Conservation (phyloP, 2,888 invertebrate species). For the Ctena decussata region DNA sequence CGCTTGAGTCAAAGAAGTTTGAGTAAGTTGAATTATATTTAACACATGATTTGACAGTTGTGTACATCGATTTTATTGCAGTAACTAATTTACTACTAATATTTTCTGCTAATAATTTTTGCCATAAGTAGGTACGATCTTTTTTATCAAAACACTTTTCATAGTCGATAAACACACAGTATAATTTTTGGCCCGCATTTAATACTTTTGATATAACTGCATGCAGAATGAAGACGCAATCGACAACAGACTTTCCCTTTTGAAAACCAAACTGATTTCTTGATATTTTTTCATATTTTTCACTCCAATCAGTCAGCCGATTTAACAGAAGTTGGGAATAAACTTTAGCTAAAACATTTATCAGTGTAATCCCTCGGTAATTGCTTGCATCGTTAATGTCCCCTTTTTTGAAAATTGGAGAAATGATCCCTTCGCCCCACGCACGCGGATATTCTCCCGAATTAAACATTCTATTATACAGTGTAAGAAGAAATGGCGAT, state of each 20-base stretch:
- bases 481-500: conserved; percentile 13
- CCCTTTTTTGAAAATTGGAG: conserved; percentile 30
- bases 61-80: conserved; percentile 36
- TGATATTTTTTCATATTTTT: conserved; percentile 18
- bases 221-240: conserved; percentile 38
- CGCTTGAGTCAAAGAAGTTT: conserved; percentile 15
- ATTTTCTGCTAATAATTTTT: conserved; percentile 30
- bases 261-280: conserved; percentile 38
- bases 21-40: conserved; percentile 23
- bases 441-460: conserved; percentile 22
- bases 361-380: conserved; percentile 20
- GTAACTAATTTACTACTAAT: conserved; percentile 43
- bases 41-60: conserved; percentile 26
- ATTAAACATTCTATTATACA: conserved; percentile 31
- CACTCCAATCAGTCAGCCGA: conserved; percentile 18
- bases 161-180: conserved; percentile 32
- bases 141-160: conserved; percentile 43
- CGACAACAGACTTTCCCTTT: conserved; percentile 25
- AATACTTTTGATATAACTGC: conserved; percentile 31
- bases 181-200: conserved; percentile 23
- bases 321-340: conserved; percentile 30
- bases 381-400: neutral
- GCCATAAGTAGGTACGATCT: conserved; percentile 4
- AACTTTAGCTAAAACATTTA: conserved; percentile 28
- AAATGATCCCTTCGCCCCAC: conserved; percentile 43